Conservation (phyloP, 1,140 invertebrate species). For the Laupala kohalensis region DNA sequence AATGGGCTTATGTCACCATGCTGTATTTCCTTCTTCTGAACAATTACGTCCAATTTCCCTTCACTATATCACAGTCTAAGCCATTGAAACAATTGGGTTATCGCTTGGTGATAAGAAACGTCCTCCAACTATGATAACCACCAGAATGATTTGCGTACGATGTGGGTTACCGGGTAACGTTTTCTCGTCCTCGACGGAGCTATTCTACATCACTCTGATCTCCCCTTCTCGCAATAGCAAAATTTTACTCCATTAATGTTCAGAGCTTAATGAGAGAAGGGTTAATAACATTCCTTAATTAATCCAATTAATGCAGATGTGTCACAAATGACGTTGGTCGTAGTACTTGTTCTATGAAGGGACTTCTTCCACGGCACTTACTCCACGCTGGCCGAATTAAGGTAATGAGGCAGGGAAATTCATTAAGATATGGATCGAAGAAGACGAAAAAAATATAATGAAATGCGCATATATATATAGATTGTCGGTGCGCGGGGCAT, state of each 20-base stretch:
- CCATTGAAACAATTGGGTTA: not conserved
- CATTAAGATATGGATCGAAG: not conserved
- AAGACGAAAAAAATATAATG: not conserved
- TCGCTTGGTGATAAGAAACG: not conserved
- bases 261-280: not conserved
- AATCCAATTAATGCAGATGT: not conserved
- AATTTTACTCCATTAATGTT: not conserved
- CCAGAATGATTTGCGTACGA: not conserved
- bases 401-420: not conserved
- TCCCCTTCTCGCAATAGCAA: not conserved
- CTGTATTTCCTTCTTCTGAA: too few species aligned
- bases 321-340: not conserved
- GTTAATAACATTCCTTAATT: not conserved
- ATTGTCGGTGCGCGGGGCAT: not conserved
- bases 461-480: not conserved
- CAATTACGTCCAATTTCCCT: too few species aligned
- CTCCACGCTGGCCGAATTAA: not conserved
- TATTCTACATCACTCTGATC: too few species aligned
- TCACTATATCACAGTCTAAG: too few species aligned
- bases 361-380: too few species aligned
- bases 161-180: not conserved
- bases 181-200: not conserved
- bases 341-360: too few species aligned
- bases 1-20: too few species aligned
- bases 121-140: not conserved